Conservation (phyloP, 2,113 vertebrate genomes). For the Chaetorhynchus papuensis region DNA sequence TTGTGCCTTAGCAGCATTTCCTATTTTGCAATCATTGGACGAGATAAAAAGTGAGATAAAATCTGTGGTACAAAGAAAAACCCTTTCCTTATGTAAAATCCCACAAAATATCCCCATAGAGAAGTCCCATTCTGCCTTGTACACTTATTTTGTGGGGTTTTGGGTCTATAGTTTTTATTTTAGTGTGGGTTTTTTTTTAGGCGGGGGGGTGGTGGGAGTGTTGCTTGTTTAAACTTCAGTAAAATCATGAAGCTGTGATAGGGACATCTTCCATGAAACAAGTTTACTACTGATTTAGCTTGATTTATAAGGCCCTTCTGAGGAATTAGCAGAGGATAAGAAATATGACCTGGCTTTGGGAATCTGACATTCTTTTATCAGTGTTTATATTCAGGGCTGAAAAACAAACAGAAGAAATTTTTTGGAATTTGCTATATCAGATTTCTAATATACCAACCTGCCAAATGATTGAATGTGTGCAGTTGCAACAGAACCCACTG, state of each 20-base stretch:
- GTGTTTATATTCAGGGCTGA: background rate
- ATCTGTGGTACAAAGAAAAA: background rate
- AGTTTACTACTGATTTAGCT: background rate
- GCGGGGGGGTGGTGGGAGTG: accelerated
- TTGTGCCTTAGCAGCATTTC: background rate
- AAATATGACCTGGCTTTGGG: background rate
- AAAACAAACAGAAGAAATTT: background rate
- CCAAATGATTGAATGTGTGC: background rate
- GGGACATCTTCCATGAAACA: background rate
- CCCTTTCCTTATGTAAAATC: background rate
- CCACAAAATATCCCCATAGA: background rate
- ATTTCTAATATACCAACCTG: background rate
- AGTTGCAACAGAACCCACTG: background rate
- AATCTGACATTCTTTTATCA: background rate
- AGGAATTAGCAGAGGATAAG: background rate
- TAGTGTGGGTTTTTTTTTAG: background rate
- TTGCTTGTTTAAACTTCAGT: background rate
- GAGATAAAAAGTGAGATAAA: background rate
- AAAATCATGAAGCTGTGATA: background rate
- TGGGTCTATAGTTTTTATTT: background rate
- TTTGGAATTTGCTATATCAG: background rate
- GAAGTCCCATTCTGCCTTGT: background rate
- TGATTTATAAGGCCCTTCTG: background rate
- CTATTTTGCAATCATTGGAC: background rate
- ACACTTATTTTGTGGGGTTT: accelerated